Conservation (phyloP, 1,140 invertebrate species). For the Diachasma alloeum region DNA sequence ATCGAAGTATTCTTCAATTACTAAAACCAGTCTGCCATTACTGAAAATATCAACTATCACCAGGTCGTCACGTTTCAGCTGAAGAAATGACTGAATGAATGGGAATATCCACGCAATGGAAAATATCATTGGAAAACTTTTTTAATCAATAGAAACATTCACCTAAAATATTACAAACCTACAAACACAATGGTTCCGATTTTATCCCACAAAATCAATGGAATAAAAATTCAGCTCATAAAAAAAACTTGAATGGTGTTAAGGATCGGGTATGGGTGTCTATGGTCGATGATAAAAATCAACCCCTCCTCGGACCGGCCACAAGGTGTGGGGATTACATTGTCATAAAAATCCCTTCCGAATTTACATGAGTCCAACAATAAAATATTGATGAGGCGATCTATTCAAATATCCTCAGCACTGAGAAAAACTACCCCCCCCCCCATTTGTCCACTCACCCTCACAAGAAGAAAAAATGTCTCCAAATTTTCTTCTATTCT, state of each 20-base stretch:
- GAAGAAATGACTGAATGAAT: too few species aligned
- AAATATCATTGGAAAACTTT: too few species aligned
- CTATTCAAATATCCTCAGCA: background rate
- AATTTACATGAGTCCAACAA: conserved; percentile 60
- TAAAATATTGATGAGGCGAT: conserved; percentile 50
- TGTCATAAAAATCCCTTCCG: conserved; percentile 11
- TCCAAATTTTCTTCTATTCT: background rate
- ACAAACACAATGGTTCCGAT: background rate
- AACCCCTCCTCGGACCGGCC: conserved; percentile 45
- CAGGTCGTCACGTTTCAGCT: too few species aligned
- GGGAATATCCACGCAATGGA: too few species aligned
- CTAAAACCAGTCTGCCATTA: too few species aligned
- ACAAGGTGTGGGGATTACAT: conserved; percentile 24
- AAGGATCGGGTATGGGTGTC: background rate
- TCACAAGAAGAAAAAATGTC: background rate
- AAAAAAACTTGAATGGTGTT: background rate
- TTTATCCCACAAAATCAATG: background rate
- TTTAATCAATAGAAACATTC: too few species aligned
- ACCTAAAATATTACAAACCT: background rate
- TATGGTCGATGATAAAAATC: conserved; percentile 13
- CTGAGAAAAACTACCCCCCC: background rate
- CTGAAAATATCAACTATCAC: too few species aligned
- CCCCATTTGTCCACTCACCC: background rate
- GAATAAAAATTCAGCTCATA: background rate
- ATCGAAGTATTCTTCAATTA: too few species aligned